phyloP scores from a whole-genome alignment of 92 coral and sea anemone species.

The Epizoanthus scotinus region DNA sequence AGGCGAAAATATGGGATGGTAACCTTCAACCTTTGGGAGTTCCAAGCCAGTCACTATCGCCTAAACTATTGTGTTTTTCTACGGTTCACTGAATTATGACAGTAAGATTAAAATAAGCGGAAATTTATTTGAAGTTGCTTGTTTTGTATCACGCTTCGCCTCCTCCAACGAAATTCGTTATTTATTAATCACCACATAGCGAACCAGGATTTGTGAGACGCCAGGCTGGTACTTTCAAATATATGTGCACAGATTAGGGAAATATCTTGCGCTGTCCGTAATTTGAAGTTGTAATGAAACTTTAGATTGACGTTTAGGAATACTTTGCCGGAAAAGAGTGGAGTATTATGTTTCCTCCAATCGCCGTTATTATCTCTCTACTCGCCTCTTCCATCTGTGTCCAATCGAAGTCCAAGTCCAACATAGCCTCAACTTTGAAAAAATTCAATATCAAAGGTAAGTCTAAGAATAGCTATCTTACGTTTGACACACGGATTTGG shows the following conservation, averaged over 20 bases:
- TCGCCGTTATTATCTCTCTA: background rate
- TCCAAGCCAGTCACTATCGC: background rate
- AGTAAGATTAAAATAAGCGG: too few species aligned
- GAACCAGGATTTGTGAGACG: background rate
- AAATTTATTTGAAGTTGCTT: conserved; percentile 7
- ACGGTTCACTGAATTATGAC: conserved; percentile 28
- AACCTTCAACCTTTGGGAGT: background rate
- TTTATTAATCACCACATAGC: conserved; percentile 24
- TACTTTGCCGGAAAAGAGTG: background rate
- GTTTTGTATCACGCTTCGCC: conserved; percentile 29
- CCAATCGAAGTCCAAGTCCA: conserved; percentile 26
- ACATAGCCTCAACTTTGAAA: conserved; percentile 30
- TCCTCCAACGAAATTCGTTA: conserved; percentile 27
- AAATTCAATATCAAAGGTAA: conserved; percentile 35
- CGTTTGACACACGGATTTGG: background rate
- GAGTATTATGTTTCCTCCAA: conserved; percentile 20
- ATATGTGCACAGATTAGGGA: conserved; percentile 21
- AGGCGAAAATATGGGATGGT: background rate
- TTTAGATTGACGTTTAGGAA: background rate
- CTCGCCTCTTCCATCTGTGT: conserved; percentile 28
- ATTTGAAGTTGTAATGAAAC: conserved; percentile 15
- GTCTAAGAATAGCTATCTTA: too few species aligned
- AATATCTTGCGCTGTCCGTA: background rate
- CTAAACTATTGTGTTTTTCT: conserved; percentile 17
- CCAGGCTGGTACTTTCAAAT: background rate